A percentile compares a stretch with the other conserved stretches of the same genome.
Evolutionary conservation across 2,113 vertebrate genomes (phyloP).

Genomic region (Macquaria australasica): DNA sequence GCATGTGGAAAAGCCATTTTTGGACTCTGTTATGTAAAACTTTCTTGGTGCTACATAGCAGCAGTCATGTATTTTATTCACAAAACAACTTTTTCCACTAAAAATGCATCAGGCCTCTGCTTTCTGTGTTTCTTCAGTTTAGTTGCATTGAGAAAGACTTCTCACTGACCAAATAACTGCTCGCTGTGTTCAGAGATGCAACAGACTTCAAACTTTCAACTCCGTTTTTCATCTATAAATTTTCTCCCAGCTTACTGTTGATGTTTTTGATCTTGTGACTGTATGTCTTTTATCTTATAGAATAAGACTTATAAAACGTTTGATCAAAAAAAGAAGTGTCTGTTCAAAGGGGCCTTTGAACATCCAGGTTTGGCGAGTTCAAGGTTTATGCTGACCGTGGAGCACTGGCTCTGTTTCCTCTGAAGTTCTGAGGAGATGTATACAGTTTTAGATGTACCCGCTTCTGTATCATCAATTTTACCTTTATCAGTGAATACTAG

Average conservation of each 20-base stretch:
- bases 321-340: too few relatives aligned
- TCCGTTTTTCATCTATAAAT: too few relatives aligned
- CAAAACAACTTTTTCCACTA: too few relatives aligned
- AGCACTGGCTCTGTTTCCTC: constrained; percentile 5
- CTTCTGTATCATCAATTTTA: background rate
- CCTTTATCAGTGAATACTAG: background rate
- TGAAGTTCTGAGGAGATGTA: constrained; percentile 13
- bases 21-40: background rate
- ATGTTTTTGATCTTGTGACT: background rate
- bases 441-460: background rate
- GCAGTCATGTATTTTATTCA: background rate
- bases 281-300: too few relatives aligned
- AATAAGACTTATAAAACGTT: too few relatives aligned
- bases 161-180: background rate
- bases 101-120: background rate
- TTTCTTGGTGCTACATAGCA: background rate
- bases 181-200: background rate
- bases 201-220: background rate
- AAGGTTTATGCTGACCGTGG: background rate
- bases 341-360: constrained; percentile 51
- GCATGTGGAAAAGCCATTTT: background rate
- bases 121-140: background rate
- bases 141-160: background rate
- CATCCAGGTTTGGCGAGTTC: background rate
- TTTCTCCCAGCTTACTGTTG: background rate